Evolutionary conservation across 2,797 vertebrate genomes (phyloP), one percentile per base, ranked within the genome.

Genomic region (Petrocephalus sullivani): DNA sequence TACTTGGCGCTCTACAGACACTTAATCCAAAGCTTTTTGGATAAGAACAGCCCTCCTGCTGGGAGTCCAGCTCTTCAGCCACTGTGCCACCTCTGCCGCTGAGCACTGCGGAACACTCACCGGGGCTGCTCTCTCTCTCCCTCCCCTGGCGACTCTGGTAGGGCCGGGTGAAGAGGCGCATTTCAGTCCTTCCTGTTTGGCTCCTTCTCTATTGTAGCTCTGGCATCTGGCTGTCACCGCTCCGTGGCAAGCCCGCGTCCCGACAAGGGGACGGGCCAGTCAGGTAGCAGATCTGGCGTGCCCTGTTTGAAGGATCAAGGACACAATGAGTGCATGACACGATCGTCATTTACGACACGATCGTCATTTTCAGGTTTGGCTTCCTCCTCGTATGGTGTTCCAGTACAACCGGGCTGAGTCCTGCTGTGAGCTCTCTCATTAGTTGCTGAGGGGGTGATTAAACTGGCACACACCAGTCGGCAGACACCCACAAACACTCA

Each of bases 91-190:
- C 21, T n/a, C 10, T 60, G 37, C 54, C 67, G 16, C 53, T 19
- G 54, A 57, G 28, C 23, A 51, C 16, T 60, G 16, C 33, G 2
- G 60, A 89, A 9, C 1, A 94, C 95, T 95, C 92, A 96, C 95
- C 94, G 14, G 91, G 90, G 92, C 92, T 94, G 90, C 91, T 90
- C 89, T 90, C 91, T 89, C 90, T 89, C 87, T 90, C 88, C 89
- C 89, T 89, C 87, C 88, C 88, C 87, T 86, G 90, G 87, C 21
- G 85, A 87, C 91, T 93, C 93, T 92, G 91, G 2, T 92, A 93
- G 89, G 92, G 91, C 86, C 90, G 90, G 87, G 89, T 89, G 91
- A 93, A 91, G n/a, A 89, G 93, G 91, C 91, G 92, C 95, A 95
- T 95, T 93, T 92, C 92, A 90, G 89, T 89, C 88, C 90, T 89